Base-by-base conservation (phyloP, 2,113 vertebrate species). In the Carlito syrichta region DNA sequence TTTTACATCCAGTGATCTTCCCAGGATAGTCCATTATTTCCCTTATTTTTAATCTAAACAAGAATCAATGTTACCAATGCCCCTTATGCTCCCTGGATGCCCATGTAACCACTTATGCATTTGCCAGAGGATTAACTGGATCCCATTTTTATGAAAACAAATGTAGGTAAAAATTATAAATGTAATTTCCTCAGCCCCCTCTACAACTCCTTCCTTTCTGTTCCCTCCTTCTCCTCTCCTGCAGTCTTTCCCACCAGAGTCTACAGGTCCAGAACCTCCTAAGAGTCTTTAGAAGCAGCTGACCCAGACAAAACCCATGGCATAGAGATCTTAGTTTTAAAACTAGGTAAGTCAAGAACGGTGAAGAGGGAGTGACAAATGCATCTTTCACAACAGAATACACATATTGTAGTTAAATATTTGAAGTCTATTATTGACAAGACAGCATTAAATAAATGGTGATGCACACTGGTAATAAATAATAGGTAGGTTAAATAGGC, bases 261-360 rank as follows among this genome's bases (percentile, higher is more conserved):
- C 25, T 14, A 23, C 4, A 35, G 19, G 4, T 50, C 60, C 50
- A 40, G 43, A 86, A 12, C 27, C 4, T 25, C 60, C 14, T 35
- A 62, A 50, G 5, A 40, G 13, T 1, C 43, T 0, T 12, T 69
- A 25, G 17, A 60, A 38, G 1, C 1, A 8, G 8, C 25, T 69
- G 0, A 30, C 13, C 20, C 16, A 14, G 7, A 1, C 22, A 63
- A 79, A 52, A 45, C 32, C 45, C 22, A 32, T 17, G n/a, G 10
- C 45, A 62, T 4, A 54, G 0, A n/a, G 45, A 0, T 23, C 14
- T 68, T 25, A 60, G 11, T 17, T 43, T 50, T 68, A 50, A 27
- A 71, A 35, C 14, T 30, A 77, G 9, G 11, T 0, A 32, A 60
- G 40, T 30, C 40, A 40, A 77, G 35, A 58, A 9, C 19, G 16